Evolutionary conservation across 2,797 vertebrate genomes (phyloP), one percentile per base, ranked within the genome.

Genomic region (Enteromius argenteus): DNA sequence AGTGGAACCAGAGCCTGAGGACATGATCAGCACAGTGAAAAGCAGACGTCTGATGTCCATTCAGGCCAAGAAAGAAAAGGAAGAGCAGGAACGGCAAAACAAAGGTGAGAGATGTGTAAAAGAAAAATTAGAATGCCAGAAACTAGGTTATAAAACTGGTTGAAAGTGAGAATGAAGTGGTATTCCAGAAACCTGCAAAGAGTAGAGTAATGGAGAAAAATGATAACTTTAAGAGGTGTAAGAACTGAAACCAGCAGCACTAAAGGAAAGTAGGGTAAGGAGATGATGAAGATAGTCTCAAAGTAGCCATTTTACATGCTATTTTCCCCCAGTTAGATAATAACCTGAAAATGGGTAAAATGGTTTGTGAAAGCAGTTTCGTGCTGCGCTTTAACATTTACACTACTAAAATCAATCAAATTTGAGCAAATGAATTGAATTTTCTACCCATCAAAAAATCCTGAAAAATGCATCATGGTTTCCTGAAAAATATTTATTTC

Each of bases 21-120:
- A 99, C 91, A 97, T 99, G 97, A 96, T 99, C 89, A 99, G 97
- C 85, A 96, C 96, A 0, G 97, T 99, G 89, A 99, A 99, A 91
- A 99, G 96, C 92, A 94, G 98, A 78, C 94, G 97, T 39, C 94
- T 99, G 84, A 96, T 96, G 92, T 90, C 96, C 81, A 96, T 98
- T 83, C 98, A 98, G 90, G 98, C 97, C 68, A 99, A 99, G 93
- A 98, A 97, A 87, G 97, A 98, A 32, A 97, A 96, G 32, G 98
- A 99, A 80, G 97, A 97, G 91, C 92, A 96, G 88, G 97, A 99
- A 88, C 93, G 96, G 81, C 96, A 95, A 89, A 97, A 97, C 90
- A 98, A 96, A 97, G 97, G 98, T 98, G 89, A 92, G 81, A 4
- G 19, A 19, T 6, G 2, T 14, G 17, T n/a, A 21, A 19, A 37